Base-by-base conservation (phyloP, 2,888 invertebrate species). In the Tanaodytes sp. region DNA sequence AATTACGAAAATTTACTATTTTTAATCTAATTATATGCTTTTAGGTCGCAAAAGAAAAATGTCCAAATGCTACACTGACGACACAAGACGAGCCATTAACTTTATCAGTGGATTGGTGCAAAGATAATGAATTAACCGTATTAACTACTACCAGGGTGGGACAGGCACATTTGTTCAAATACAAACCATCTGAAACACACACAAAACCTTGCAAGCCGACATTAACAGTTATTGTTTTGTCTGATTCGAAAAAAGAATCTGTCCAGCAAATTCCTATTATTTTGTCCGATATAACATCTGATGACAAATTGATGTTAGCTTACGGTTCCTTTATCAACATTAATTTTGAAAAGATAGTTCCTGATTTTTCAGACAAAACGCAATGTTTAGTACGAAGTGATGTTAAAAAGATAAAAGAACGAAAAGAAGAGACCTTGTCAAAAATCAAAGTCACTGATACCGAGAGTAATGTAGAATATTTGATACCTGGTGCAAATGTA, bases 121-220 rank as follows among this genome's bases (percentile, higher is more conserved):
- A 87, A 8, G 88, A 88, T 2, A 88, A 88, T 0, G 77, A 84
- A 8, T 83, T 88, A 73, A 82, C 86, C 82, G 75, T 88, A 4
- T 84, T 87, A 0, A 89, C 90, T 0, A 88, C 90, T 0, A 93
- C 94, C 0, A 88, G 91, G 74, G 92, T 91, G 78, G 96, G 96
- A 0, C 90, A 91, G 4, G 89, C 93, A 33, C 92, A 95, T 84
- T 86, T 93, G 57, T 96, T 93, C 82, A 88, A 91, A 49, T 91
- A 93, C 77, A 89, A 90, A 72, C 86, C 93, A 31, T 94, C 94
- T 85, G 93, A 93, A 89, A 91, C 83, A 73, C 83, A 85, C 18
- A 84, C 83, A 19, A 91, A 91, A 79, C 91, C 91, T 0, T 73
- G 91, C 0, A 91, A 91, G 83, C 91, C 91, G 2, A 87, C 86